These are phyloP conservation scores for Penaeus indicus DNA, from an alignment of 1,140 invertebrate species.

Conservation along the genomic window DNA sequence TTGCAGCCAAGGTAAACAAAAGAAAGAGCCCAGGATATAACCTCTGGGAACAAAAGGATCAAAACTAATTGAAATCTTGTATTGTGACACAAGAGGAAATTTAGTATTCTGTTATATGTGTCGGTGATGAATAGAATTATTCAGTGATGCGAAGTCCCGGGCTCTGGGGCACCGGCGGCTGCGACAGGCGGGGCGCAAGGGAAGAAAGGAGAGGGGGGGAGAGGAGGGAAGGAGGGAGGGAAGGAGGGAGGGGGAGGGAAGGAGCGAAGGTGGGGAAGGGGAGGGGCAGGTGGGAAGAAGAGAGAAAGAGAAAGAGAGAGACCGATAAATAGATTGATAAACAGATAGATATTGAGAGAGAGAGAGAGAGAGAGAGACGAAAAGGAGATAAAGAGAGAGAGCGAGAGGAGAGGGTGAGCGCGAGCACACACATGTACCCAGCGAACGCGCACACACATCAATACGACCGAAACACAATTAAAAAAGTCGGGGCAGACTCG, in stretches of 20 bases:
- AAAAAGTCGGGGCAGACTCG: no score
- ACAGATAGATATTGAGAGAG: conserved; percentile 4
- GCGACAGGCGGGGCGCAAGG: neutral
- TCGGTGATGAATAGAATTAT: conserved; percentile 43
- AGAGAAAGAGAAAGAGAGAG: neutral
- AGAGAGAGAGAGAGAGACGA: neutral
- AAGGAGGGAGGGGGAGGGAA: conserved; percentile 20
- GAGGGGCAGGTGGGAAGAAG: conserved; percentile 3
- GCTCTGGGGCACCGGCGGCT: no score
- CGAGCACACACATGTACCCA: no score
- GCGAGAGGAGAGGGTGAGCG: no score
- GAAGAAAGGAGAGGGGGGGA: neutral
- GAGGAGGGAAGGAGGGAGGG: neutral
- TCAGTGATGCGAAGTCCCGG: neutral
- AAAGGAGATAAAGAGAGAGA: neutral
- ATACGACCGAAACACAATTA: no score
- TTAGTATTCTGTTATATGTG: conserved; percentile 51
- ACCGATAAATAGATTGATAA: neutral
- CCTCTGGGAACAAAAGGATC: conserved; percentile 33
- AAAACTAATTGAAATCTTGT: conserved; percentile 54
- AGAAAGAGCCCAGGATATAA: neutral
- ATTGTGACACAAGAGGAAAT: conserved; percentile 56
- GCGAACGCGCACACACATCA: no score
- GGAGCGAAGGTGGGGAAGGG: neutral
- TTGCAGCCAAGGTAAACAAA: conserved; percentile 51